Base-by-base conservation (phyloP, 2,113 vertebrate species). In the Jacana jacana region DNA sequence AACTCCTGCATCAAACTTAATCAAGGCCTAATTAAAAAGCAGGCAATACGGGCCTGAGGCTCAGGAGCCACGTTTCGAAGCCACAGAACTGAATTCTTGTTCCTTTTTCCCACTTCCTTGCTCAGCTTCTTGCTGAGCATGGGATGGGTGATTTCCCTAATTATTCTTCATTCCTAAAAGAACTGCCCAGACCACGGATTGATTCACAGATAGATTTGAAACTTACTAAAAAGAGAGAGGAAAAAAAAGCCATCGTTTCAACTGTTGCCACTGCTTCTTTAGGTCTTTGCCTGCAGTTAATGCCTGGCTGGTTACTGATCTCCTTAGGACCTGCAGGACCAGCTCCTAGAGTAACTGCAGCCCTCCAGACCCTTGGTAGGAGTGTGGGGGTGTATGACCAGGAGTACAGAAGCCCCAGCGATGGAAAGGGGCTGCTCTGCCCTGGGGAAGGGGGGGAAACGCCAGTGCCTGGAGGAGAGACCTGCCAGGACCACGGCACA, bases 401-500 rank as follows among this genome's bases (percentile, higher is more conserved):
- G 2, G 19, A 10, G 42, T 49, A 22, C 48, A 49, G 48, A 23
- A 49, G 20, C 48, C 48, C 48, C 22, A 12, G 48, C 12, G 48
- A 5, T 2, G 25, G 7, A 3, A 4, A 10, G 30, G 33, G 39
- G 40, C 54, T 33, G 54, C 54, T 33, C 49, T 51, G 49, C 49
- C 49, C 49, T 24, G 13, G 49, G 49, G 12, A 13, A 13, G 42
- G 42, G 42, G 42, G 42, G 42, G 42, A 42, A 42, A 15, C 42
- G 16, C 51, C 19, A 2, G 39, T 2, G 11, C 33, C 46, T 15
- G 16, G 42, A 25, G 60, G 54, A 19, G 55, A 11, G 2, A 11
- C 5, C 2, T 5, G 39, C 24, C 39, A 10, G 5, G 3, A 0
- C 30, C 7, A 4, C 1, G 33, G 39, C 2, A 9, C 55, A 1